Evolutionary conservation across 37 sponge, comb jelly and placozoan genomes (phyloP), one percentile per base, ranked within the genome.

Genomic region (Halichondria panicea): DNA sequence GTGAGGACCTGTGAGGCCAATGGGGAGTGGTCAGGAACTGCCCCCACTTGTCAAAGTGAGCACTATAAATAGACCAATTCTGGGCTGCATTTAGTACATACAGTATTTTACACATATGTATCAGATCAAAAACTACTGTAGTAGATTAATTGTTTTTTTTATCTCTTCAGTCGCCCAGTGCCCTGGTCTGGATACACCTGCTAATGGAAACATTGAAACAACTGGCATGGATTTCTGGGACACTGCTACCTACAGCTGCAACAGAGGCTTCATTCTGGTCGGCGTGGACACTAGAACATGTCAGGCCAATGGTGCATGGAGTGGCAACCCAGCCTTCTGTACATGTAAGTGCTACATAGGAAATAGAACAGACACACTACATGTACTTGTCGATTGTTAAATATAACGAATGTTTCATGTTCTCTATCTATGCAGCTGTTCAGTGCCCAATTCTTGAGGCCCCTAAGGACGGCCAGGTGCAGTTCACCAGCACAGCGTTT

Each of bases 241-340:
- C 40, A 66, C 48, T 11, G 86, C 79, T 7, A 71, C 72, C 19
- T 85, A 71, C 66, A 32, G 45, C 57, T 85, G 86, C 57, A 71
- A 53, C 31, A 43, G 25, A 41, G 86, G 86, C 12, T 78, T 45
- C 57, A 7, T 13, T 19, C 79, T 85, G 30, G 66, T 72, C n/a
- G 86, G 86, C 0, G 30, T 36, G 28, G 38, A 55, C 15, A 24
- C 28, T 1, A 34, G 54, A 37, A 57, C 30, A 5, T 85, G 80
- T 39, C 60, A 57, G 46, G 21, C 43, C 0, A 19, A 56, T 52
- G 86, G 86, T 15, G 39, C 40, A 15, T 85, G 79, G 79, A 48
- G 46, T 1, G 57, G 66, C 24, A 31, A 55, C 5, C 67, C 66
- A 2, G 67, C 78, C 30, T 34, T 34, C 50, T 77, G 78, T 40